phyloP scores from a whole-genome alignment of 2,797 vertebrate species.

The Eidolon dupreanum region DNA sequence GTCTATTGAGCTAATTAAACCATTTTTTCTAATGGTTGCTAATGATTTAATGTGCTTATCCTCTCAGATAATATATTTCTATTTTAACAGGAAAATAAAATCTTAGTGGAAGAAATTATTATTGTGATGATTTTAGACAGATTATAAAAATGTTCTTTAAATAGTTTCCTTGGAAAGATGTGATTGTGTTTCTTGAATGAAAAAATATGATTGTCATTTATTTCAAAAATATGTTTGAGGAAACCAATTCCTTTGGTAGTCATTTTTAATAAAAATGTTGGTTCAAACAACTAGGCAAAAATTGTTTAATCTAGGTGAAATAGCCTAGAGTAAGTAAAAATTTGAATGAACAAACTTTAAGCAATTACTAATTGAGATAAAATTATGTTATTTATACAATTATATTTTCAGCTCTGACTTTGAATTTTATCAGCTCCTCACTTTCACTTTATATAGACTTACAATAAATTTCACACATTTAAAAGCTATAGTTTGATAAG shows the following conservation, averaged over 20 bases:
- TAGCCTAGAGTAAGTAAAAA: neutral
- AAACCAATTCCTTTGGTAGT: neutral
- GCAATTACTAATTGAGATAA: neutral
- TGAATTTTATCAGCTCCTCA: neutral
- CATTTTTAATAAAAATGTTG: constrained; percentile 39
- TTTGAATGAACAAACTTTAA: neutral
- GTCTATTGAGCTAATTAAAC: constrained; percentile 43
- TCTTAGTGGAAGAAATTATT: constrained; percentile 44
- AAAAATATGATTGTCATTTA: constrained; percentile 15
- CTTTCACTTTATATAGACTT: neutral
- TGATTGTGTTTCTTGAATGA: constrained; percentile 8
- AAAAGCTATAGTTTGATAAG: neutral
- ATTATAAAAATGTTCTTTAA: constrained; percentile 48
- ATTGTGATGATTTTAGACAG: constrained; percentile 9
- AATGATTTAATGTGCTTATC: constrained; percentile 52
- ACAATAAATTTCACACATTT: neutral
- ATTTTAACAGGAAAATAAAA: constrained; percentile 71
- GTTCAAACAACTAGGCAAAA: neutral
- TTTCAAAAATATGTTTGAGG: constrained; percentile 18
- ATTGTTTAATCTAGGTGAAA: neutral
- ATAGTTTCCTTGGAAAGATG: constrained; percentile 14
- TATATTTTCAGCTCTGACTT: neutral
- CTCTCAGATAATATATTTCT: constrained; percentile 58
- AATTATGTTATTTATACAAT: neutral
- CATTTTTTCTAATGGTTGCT: constrained; percentile 25